These are phyloP conservation scores for Ailurus styani DNA, from an alignment of 2,113 vertebrate genomes.

Conservation along the genomic window DNA sequence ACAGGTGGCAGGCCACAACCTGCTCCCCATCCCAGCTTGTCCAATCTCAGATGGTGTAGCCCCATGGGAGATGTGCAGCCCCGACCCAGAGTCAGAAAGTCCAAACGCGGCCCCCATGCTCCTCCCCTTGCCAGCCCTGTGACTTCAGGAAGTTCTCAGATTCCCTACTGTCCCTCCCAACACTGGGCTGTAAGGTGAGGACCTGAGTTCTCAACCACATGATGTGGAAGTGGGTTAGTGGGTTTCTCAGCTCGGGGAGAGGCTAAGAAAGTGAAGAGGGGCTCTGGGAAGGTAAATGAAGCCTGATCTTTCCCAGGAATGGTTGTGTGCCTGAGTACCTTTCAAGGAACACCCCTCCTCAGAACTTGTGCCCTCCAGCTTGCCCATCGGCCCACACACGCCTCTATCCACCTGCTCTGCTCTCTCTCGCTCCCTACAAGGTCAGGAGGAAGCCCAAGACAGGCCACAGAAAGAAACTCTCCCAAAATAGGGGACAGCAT, in stretches of 20 bases:
- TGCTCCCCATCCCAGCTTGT: background rate
- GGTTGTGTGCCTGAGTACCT: slow-evolving; percentile 24
- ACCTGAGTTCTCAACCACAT: background rate
- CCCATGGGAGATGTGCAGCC: background rate
- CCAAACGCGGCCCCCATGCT: background rate
- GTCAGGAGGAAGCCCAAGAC: background rate
- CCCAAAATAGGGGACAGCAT: background rate
- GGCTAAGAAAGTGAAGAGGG: background rate
- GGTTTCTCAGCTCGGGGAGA: background rate
- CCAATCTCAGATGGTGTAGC: background rate
- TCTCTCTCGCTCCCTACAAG: slow-evolving; percentile 48
- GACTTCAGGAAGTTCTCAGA: background rate
- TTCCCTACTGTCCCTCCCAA: background rate
- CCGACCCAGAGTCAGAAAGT: background rate
- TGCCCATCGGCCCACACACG: slow-evolving; percentile 47
- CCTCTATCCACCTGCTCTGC: background rate
- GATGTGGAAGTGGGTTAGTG: background rate
- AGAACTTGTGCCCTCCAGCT: slow-evolving; percentile 62
- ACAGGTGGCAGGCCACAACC: background rate
- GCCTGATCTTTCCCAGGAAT: slow-evolving; percentile 59
- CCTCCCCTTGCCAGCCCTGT: background rate
- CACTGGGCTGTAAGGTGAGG: background rate
- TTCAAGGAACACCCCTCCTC: slow-evolving; percentile 68
- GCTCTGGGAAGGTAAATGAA: background rate
- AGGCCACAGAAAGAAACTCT: background rate